Conservation (phyloP, 23 tunicate genomes). For the Styela plicata region DNA sequence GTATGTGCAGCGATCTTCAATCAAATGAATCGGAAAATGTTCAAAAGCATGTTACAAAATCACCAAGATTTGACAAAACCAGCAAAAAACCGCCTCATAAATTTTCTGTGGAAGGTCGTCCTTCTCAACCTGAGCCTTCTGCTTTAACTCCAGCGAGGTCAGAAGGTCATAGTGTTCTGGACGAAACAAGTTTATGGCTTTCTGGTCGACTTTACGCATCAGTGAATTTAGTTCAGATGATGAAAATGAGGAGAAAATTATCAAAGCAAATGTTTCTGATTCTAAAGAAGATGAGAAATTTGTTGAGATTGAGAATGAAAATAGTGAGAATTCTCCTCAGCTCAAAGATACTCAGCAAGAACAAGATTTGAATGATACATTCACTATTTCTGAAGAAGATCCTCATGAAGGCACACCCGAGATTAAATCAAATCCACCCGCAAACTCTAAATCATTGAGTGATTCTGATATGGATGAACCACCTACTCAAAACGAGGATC, state of each 20-base stretch:
- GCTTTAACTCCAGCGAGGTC: constrained; percentile 13
- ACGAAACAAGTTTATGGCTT: constrained; percentile 86
- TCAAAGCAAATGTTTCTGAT: neutral
- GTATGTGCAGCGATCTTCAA: neutral
- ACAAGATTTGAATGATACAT: neutral
- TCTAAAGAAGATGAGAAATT: constrained; percentile 18
- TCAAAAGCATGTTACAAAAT: neutral
- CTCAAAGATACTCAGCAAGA: neutral
- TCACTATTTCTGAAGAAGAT: neutral
- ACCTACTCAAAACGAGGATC: neutral
- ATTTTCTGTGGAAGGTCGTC: too few species aligned
- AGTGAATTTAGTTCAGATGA: constrained; percentile 20
- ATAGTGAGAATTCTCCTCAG: neutral
- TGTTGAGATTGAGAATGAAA: too few species aligned
- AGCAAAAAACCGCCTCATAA: neutral
- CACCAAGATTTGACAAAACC: neutral
- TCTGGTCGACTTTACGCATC: constrained; percentile 34
- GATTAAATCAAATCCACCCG: neutral
- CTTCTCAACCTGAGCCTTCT: neutral
- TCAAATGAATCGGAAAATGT: neutral
- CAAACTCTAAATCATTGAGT: neutral
- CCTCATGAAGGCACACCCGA: too few species aligned
- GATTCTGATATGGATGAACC: neutral
- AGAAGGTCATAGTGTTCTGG: constrained; percentile 30
- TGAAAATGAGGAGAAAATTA: neutral